phyloP scores from a whole-genome alignment of 2,113 vertebrate species.

The Shinisaurus crocodilurus region DNA sequence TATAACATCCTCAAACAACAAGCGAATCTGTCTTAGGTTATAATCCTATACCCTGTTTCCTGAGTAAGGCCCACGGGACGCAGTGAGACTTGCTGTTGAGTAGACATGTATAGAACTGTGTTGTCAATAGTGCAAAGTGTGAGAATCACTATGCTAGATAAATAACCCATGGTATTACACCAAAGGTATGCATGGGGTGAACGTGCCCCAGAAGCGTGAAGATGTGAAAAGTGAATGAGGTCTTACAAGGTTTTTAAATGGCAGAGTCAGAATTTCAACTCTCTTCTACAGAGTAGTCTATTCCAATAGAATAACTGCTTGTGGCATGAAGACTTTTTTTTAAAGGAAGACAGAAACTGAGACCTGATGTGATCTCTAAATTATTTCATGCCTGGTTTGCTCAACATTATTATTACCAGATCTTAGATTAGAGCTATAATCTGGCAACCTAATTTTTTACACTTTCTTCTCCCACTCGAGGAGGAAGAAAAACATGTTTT shows the following conservation, averaged over 20 bases:
- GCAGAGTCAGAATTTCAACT: neutral
- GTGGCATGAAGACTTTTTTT: neutral
- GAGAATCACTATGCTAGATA: neutral
- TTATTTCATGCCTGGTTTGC: neutral
- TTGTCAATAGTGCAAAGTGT: neutral
- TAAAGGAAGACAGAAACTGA: neutral
- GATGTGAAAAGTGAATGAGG: neutral
- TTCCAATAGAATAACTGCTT: neutral
- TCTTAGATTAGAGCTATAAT: neutral
- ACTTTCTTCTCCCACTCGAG: neutral
- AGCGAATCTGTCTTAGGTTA: neutral
- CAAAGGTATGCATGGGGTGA: neutral
- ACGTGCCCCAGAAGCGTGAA: neutral
- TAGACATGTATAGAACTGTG: neutral
- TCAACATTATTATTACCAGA: neutral
- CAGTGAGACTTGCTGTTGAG: neutral
- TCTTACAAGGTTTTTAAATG: slow-evolving; percentile 1
- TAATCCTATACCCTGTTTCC: too few relatives aligned
- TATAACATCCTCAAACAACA: neutral
- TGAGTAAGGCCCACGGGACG: neutral
- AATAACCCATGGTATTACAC: neutral
- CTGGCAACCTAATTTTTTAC: neutral
- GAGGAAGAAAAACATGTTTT: neutral
- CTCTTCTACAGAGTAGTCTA: neutral
- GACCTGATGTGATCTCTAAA: neutral